Base-by-base conservation (phyloP, 2,797 vertebrate species). In the Kryptopterus vitreolus region DNA sequence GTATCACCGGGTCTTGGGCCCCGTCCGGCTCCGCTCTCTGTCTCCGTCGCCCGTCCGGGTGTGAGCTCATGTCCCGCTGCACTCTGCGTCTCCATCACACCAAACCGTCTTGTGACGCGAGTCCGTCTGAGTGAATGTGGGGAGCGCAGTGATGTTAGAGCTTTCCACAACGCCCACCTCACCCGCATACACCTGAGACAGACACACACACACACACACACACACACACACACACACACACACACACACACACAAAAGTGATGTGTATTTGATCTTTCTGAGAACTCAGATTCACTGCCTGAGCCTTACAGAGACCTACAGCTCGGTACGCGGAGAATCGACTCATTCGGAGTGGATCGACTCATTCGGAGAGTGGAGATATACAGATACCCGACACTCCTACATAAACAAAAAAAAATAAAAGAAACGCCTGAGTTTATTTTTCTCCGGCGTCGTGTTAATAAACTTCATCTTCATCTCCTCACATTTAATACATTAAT, bases 211-310 rank as follows among this genome's bases (percentile, higher is more conserved):
- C 61, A 26, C 43, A 68, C 22, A 68, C 38, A 68, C 65, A 68
- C 65, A 69, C 66, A 68, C 65, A 68, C 65, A 48, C 38, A 52
- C 26, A 52, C 69, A 72, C 50, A 72, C 48, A 29, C 46, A 70
- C 46, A 48, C 62, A 43, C 35, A 65, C 31, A 65, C 33, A 38
- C 10, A 43, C 20, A 38, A 9, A 12, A 48, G 7, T 43, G 26
- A 31, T 7, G 3, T 1, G 3, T 53, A 53, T 22, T 31, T 20
- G 22, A 33, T 18, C 20, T 33, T 18, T 53, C 20, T 53, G 48
- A 53, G 69, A 18, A 13, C 4, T 20, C 26, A 12, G 18, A n/a
- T n/a, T n/a, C 16, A 6, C 9, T 63, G 31, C 20, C 26, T 35
- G 31, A 18, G 4, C n/a, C n/a, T n/a, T n/a, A n/a, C n/a, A 50